phyloP scores from a whole-genome alignment of 2,888 invertebrate species.

The Ornithoptera alexandrae region DNA sequence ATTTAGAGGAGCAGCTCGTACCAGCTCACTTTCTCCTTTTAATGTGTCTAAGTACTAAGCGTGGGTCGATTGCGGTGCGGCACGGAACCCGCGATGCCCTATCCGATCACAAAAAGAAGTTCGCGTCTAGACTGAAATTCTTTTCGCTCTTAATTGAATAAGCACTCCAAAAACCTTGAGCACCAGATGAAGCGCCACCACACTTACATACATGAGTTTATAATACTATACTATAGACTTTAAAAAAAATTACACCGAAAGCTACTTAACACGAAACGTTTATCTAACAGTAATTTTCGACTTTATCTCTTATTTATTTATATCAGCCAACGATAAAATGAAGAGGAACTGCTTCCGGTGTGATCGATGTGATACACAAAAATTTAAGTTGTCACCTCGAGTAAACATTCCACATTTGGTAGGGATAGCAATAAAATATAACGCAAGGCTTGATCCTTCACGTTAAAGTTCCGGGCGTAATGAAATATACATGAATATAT shows the following conservation, averaged over 20 bases:
- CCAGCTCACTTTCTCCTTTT: constrained; percentile 6
- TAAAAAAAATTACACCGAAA: background rate
- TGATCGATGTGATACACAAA: background rate
- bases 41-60: constrained; percentile 8
- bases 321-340: background rate
- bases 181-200: no score
- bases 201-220: no score
- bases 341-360: background rate
- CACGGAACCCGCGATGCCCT: background rate
- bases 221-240: no score
- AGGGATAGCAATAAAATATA: no score
- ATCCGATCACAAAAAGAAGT: constrained; percentile 3
- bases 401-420: no score
- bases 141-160: background rate
- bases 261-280: background rate
- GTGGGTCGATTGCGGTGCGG: constrained; percentile 1
- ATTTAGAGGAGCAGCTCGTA: background rate
- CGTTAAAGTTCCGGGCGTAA: no score
- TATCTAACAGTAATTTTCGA: background rate
- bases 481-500: no score
- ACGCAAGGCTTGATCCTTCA: no score
- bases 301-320: background rate
- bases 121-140: constrained; percentile 6
- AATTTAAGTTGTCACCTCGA: background rate
- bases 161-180: background rate